Base-by-base conservation (phyloP, 2,888 invertebrate genomes). In the Pardosa pseudoannulata region DNA sequence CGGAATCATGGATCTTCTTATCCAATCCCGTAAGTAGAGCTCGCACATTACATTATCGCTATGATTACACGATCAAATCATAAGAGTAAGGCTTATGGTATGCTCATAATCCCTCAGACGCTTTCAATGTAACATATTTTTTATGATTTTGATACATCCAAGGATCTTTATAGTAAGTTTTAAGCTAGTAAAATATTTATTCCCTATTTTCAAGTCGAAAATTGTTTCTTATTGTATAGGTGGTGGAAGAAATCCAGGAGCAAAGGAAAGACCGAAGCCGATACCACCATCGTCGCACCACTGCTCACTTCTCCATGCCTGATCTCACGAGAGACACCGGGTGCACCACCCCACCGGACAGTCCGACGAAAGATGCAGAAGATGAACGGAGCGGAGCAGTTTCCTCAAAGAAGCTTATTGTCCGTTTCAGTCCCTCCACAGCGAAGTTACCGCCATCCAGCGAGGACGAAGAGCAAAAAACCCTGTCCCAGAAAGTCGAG, bases 231-330 rank as follows among this genome's bases (percentile, higher is more conserved):
- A 36, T 36, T 36, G 9, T 36, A 16, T 27, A 86, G 80, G 86
- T 88, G 6, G 85, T 86, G 9, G 86, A 88, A 76, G 83, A 82
- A 70, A 87, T 82, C n/a, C 76, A 83, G 36, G 83, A 82, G 36
- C 81, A 88, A 19, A 36, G 73, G n/a, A 50, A 65, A 32, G 80
- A 76, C 19, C 73, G 74, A 23, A 87, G 87, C 36, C 78, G 80
- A 11, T 74, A 79, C 23, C 88, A 87, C 31, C 87, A 88, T 27
- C 67, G 88, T 11, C 72, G 88, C 0, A 88, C 91, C 36, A 89
- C 90, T 11, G 91, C 91, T 5, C 91, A 91, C 88, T 90, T 91
- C 73, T 91, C 91, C 1, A 91, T 91, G 91, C 91, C 91, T 1
- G 91, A 91, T 81, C 90, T 91, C n/a, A 90, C 90, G 23, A 90